Base-by-base conservation (phyloP, 2,113 vertebrate genomes). In the Spilogale gracilis region DNA sequence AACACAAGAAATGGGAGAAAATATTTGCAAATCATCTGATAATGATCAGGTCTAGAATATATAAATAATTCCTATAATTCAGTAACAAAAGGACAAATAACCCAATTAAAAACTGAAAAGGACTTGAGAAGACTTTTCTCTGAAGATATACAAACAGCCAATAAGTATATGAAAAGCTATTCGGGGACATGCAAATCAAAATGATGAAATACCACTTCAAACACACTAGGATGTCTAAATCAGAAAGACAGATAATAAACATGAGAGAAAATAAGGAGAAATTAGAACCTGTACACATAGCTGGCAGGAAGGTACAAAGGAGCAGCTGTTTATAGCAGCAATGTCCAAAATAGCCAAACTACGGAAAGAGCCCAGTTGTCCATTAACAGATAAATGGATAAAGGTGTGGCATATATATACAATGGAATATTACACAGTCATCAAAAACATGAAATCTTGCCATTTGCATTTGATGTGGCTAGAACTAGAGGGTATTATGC, bases 151-250 rank as follows among this genome's bases (percentile, higher is more conserved):
- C 27, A 85, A 60, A 95, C 50, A 43, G 58, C 30, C 60, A 45
- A 43, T 81, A 81, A 89, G 32, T 27, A 81, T 9, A 81, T 18
- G 17, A 80, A 81, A 74, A 81, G 45, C 5, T 48, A 18, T n/a
- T 87, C 25, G 56, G 45, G 73, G 43, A 71, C 54, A 95, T 91
- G 52, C 9, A 79, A 81, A 87, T 81, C 65, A 48, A 94, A 94
- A 32, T 43, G 48, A 60, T 25, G 17, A 45, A 27, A 69, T 52
- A 43, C 23, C 21, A 61, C 13, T 80, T 92, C 32, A 85, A 21
- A 86, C 21, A 45, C 43, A 56, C 27, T 25, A 87, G 13, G 54
- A 87, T 43, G 21, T 25, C 67, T 52, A 83, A 83, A 82, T 83
- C 1, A 83, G 58, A 93, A 83, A 50, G n/a, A 74, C 2, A 43